A percentile compares a stretch with the other conserved stretches of the same genome.
These are phyloP conservation scores for Mionectes olivaceus DNA, from an alignment of 2,797 vertebrate genomes.

Conservation along the genomic window DNA sequence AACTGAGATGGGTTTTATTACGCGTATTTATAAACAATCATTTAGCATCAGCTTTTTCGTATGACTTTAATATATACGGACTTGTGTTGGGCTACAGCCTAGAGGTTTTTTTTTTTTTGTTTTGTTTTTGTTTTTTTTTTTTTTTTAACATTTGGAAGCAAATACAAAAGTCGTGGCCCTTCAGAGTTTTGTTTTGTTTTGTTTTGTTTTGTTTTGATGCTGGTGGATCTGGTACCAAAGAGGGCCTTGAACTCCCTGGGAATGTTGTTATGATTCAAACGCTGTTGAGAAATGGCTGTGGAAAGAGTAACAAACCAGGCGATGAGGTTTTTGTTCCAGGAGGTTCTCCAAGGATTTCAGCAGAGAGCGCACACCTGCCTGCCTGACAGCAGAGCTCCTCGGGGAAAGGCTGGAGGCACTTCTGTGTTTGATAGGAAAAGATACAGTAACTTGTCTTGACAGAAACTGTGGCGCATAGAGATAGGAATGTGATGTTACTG, in stretches of 20 bases:
- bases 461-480: not conserved
- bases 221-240: not conserved
- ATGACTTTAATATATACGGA: not conserved
- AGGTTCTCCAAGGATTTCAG: not conserved
- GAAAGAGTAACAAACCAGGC: not conserved
- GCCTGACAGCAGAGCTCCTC: not conserved
- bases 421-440: not conserved
- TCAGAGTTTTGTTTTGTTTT: not conserved
- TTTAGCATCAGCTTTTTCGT: accelerated
- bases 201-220: too few species aligned
- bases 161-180: accelerated
- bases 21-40: accelerated
- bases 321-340: not conserved
- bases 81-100: too few species aligned
- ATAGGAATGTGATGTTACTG: not conserved
- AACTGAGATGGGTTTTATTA: accelerated
- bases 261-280: not conserved
- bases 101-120: too few species aligned
- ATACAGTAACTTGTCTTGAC: not conserved
- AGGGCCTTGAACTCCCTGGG: accelerated
- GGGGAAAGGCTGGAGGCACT: not conserved
- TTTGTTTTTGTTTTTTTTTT: too few species aligned
- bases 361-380: accelerated
- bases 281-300: not conserved
- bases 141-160: not conserved